Conservation (phyloP, 2,888 invertebrate genomes). For the Nemurella pictetii region DNA sequence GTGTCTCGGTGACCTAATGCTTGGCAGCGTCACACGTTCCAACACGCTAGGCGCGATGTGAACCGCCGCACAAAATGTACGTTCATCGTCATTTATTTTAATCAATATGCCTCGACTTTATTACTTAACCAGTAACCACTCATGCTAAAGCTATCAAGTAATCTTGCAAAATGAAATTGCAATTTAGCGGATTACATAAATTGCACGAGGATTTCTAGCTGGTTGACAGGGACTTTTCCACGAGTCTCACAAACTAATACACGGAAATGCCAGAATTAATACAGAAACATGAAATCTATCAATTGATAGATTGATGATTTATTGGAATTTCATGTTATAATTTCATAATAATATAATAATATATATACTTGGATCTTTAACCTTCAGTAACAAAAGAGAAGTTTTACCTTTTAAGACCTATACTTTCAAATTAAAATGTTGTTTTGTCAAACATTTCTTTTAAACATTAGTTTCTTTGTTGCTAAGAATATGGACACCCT, state of each 20-base stretch:
- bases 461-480: no score
- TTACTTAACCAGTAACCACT: background rate
- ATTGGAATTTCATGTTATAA: no score
- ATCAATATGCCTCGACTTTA: background rate
- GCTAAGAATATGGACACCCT: no score
- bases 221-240: background rate
- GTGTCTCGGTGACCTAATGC: background rate
- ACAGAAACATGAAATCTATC: no score
- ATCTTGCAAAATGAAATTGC: background rate
- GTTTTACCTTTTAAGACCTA: no score
- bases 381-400: no score
- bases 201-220: background rate
- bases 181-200: background rate
- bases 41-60: background rate
- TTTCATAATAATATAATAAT: no score
- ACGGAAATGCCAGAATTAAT: no score
- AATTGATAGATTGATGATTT: background rate
- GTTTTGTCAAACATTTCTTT: no score
- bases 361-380: no score
- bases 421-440: no score
- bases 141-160: background rate
- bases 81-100: background rate
- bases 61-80: conserved; percentile 8
- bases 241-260: background rate
- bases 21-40: no score